Conservation (phyloP, 1,140 invertebrate species). For the Lepeophtheirus salmonis region DNA sequence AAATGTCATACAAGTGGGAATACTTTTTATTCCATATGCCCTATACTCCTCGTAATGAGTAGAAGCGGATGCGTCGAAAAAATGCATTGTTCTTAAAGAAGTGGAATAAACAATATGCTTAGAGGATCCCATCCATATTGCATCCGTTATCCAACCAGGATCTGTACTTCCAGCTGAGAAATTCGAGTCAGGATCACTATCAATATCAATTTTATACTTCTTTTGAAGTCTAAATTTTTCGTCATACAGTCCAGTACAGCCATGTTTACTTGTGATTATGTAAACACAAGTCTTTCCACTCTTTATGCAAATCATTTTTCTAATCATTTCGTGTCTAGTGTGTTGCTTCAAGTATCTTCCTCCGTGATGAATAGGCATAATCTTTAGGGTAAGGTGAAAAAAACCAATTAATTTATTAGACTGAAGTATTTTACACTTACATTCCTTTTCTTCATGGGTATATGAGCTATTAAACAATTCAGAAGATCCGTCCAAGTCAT, state of each 20-base stretch:
- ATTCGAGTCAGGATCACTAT: constrained; percentile 16
- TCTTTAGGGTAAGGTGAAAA: neutral
- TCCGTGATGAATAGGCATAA: neutral
- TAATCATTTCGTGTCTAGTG: constrained; percentile 5
- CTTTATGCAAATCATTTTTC: constrained; percentile 4
- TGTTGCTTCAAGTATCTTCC: constrained; percentile 1
- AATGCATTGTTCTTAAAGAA: constrained; percentile 16
- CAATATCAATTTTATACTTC: constrained; percentile 18
- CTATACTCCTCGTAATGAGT: constrained; percentile 17
- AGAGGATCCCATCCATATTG: constrained; percentile 16
- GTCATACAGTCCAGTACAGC: constrained; percentile 13
- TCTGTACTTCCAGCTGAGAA: constrained; percentile 11
- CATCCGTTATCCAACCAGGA: constrained; percentile 18
- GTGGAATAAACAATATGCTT: constrained; percentile 16
- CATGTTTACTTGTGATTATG: constrained; percentile 14
- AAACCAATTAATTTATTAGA: neutral
- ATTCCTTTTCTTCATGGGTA: neutral
- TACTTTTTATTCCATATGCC: constrained; percentile 12
- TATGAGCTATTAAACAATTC: neutral
- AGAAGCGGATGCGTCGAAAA: constrained; percentile 16
- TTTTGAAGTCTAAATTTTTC: constrained; percentile 11
- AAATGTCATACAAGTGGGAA: constrained; percentile 15
- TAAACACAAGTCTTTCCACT: constrained; percentile 11
- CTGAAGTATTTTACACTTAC: neutral
- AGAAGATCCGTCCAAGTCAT: neutral